Evolutionary conservation across 2,113 vertebrate genomes (phyloP).

Genomic region (Helogale parvula): DNA sequence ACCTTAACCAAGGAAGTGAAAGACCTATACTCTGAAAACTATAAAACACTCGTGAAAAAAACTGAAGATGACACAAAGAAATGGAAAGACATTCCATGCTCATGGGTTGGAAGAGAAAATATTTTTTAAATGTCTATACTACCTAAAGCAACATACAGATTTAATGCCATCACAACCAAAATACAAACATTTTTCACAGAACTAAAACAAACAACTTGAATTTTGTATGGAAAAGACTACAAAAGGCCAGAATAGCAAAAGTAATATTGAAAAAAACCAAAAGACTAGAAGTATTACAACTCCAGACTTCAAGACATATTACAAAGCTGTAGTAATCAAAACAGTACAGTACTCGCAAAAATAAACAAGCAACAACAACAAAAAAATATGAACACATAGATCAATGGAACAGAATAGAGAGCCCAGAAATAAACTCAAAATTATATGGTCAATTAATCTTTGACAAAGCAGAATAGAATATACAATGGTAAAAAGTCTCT

Average conservation of each 20-base stretch:
- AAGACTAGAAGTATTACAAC: neutral
- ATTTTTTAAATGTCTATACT: neutral
- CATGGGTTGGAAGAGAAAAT: neutral
- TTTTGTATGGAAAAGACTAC: neutral
- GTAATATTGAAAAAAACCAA: neutral
- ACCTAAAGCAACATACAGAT: neutral
- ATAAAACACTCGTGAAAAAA: neutral
- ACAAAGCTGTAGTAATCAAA: neutral
- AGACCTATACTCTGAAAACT: neutral
- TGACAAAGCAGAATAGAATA: neutral
- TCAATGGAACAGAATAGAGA: neutral
- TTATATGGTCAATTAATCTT: neutral
- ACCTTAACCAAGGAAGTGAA: neutral
- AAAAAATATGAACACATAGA: neutral
- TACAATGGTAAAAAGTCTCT: neutral
- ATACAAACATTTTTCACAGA: neutral
- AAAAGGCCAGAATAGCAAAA: neutral
- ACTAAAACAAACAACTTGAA: neutral
- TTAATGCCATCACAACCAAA: neutral
- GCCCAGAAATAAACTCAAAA: neutral
- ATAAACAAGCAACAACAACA: too few relatives aligned
- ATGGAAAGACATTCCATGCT: neutral
- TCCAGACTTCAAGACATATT: neutral
- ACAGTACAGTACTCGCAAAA: neutral
- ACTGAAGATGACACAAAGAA: neutral